phyloP scores from a whole-genome alignment of 2,888 invertebrate genomes.

The Phrixothrix hirtus region DNA sequence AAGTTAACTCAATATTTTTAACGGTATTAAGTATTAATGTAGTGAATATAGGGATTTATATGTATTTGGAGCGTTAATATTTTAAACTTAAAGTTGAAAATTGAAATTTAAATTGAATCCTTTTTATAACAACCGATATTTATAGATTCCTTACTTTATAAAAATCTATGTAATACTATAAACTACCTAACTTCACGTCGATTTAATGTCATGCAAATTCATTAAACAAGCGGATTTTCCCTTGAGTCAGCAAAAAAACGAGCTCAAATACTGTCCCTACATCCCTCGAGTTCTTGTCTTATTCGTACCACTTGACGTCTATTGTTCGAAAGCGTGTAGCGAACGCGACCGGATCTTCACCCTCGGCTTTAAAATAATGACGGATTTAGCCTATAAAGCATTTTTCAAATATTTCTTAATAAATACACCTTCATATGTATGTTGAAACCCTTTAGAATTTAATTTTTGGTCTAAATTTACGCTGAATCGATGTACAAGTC shows the following conservation, averaged over 20 bases:
- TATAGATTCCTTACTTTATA: too few species aligned
- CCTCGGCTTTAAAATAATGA: slow-evolving; percentile 55
- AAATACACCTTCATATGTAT: slow-evolving; percentile 6
- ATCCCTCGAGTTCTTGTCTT: slow-evolving; percentile 43
- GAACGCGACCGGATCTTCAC: slow-evolving; percentile 53
- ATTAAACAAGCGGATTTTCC: slow-evolving; percentile 19
- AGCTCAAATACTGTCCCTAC: slow-evolving; percentile 31
- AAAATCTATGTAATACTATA: not conserved
- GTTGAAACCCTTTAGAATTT: not conserved
- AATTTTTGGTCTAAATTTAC: slow-evolving; percentile 1
- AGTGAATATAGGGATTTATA: too few species aligned
- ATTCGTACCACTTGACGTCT: slow-evolving; percentile 57
- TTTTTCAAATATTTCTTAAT: slow-evolving; percentile 7
- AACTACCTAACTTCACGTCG: slow-evolving; percentile 1
- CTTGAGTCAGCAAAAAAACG: slow-evolving; percentile 14
- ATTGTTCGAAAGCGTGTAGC: slow-evolving; percentile 56
- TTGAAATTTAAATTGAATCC: too few species aligned
- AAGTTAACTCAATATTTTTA: too few species aligned
- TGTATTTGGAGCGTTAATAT: too few species aligned
- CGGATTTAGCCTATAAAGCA: slow-evolving; percentile 50
- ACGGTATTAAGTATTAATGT: too few species aligned
- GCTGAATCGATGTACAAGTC: slow-evolving; percentile 4
- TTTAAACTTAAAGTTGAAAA: too few species aligned
- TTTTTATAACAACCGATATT: too few species aligned
- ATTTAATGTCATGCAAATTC: slow-evolving; percentile 19